Conservation (phyloP, 2,888 invertebrate species). For the Polydrusus cervinus region DNA sequence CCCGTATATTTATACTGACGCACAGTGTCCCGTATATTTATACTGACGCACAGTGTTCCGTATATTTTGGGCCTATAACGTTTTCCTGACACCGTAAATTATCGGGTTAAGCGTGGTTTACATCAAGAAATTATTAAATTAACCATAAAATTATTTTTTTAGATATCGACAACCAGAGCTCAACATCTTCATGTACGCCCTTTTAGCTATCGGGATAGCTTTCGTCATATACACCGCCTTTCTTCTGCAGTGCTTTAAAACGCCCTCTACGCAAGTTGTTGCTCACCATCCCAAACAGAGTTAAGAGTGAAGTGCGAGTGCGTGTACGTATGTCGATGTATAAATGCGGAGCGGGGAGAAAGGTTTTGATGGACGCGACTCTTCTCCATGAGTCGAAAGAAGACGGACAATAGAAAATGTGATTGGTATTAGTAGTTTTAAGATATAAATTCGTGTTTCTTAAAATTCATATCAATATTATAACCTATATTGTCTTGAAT, state of each 20-base stretch:
- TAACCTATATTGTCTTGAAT: not conserved
- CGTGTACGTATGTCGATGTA: constrained; percentile 1
- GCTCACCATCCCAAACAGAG: constrained; percentile 78
- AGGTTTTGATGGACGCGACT: not conserved
- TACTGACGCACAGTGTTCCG: too few species aligned
- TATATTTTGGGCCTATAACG: too few species aligned
- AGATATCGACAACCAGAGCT: constrained; percentile 91
- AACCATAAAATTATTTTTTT: constrained; percentile 12
- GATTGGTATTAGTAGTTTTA: not conserved
- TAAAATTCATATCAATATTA: not conserved
- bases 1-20: too few species aligned
- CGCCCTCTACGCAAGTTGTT: constrained; percentile 77
- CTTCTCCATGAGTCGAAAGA: not conserved
- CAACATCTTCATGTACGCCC: constrained; percentile 94
- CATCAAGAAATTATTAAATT: too few species aligned
- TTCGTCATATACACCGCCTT: constrained; percentile 94
- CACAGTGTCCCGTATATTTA: too few species aligned
- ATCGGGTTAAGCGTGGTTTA: too few species aligned
- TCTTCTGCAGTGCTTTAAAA: constrained; percentile 91
- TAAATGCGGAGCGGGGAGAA: constrained; percentile 4
- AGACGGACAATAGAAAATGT: too few species aligned
- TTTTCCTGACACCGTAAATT: too few species aligned
- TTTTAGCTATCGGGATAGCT: constrained; percentile 88
- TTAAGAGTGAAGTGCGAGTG: constrained; percentile 38
- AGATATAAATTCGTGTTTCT: not conserved